Conservation (phyloP, 1,140 invertebrate genomes). For the Conus ventricosus region DNA sequence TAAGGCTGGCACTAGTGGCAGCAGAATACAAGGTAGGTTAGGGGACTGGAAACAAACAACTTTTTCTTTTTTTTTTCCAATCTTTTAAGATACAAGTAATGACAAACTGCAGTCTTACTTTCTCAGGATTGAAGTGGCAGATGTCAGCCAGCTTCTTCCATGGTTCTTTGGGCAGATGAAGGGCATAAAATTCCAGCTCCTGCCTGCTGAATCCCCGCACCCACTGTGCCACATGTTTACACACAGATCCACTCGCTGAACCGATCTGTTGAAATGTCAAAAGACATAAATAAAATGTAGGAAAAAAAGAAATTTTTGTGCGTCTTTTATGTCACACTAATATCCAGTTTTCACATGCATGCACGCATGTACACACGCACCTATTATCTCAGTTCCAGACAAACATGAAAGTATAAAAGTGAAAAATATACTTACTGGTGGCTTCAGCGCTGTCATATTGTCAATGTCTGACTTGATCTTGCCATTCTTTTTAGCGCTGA, state of each 20-base stretch:
- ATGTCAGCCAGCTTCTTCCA: conserved; percentile 72
- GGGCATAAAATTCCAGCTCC: conserved; percentile 68
- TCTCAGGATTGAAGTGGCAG: conserved; percentile 67
- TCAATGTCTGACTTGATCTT: conserved; percentile 70
- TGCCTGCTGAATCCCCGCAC: conserved; percentile 58
- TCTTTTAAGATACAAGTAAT: no score
- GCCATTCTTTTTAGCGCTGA: conserved; percentile 63
- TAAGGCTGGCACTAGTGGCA: no score
- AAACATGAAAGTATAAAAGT: background rate
- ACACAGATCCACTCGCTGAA: conserved; percentile 66
- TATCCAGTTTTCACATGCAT: no score
- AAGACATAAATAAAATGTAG: background rate
- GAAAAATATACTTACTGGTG: conserved; percentile 55
- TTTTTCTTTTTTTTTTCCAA: no score
- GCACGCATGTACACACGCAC: no score
- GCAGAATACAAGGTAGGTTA: no score
- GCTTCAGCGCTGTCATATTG: conserved; percentile 67
- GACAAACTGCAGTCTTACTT: conserved; percentile 42
- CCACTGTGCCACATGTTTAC: conserved; percentile 66
- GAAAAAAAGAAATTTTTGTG: no score
- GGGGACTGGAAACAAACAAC: no score
- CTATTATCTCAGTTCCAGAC: no score
- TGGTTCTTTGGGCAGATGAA: conserved; percentile 68
- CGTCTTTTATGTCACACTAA: no score
- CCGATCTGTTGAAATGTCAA: conserved; percentile 56